Conservation (phyloP, 2,888 invertebrate species). For the Noctua comes region DNA sequence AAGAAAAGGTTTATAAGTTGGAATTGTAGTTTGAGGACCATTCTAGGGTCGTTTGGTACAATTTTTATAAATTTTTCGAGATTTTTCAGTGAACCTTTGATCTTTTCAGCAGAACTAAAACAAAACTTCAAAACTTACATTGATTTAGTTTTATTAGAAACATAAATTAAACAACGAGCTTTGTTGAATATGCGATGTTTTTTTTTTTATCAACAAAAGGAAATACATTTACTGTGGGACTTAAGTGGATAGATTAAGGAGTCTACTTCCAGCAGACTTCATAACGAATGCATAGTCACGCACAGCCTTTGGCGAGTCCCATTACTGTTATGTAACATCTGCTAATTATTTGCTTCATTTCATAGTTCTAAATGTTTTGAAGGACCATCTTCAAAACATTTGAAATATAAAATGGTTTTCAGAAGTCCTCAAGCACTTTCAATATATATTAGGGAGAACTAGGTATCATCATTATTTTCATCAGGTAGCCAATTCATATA, state of each 20-base stretch:
- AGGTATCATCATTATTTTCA: too few species aligned
- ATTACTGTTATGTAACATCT: neutral
- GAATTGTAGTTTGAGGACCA: neutral
- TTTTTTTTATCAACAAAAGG: conserved; percentile 3
- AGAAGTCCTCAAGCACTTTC: too few species aligned
- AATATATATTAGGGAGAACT: neutral
- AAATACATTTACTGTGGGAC: neutral
- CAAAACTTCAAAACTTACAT: too few species aligned
- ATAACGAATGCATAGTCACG: conserved; percentile 23
- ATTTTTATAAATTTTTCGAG: conserved; percentile 4
- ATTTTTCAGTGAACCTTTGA: conserved; percentile 25
- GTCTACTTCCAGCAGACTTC: neutral
- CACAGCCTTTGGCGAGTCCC: neutral
- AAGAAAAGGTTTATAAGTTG: neutral
- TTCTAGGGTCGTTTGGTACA: neutral
- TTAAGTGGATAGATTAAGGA: neutral
- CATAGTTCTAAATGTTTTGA: too few species aligned
- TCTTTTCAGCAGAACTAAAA: conserved; percentile 5
- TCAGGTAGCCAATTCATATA: too few species aligned
- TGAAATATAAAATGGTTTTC: too few species aligned
- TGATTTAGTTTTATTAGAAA: neutral
- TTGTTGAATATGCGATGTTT: too few species aligned
- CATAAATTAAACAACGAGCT: too few species aligned
- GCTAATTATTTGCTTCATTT: neutral
- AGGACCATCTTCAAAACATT: too few species aligned